Percentiles rank a stretch among this genome's conserved stretches.
Evolutionary conservation across 2,888 invertebrate species (phyloP).

Genomic region (Teleogryllus oceanicus): DNA sequence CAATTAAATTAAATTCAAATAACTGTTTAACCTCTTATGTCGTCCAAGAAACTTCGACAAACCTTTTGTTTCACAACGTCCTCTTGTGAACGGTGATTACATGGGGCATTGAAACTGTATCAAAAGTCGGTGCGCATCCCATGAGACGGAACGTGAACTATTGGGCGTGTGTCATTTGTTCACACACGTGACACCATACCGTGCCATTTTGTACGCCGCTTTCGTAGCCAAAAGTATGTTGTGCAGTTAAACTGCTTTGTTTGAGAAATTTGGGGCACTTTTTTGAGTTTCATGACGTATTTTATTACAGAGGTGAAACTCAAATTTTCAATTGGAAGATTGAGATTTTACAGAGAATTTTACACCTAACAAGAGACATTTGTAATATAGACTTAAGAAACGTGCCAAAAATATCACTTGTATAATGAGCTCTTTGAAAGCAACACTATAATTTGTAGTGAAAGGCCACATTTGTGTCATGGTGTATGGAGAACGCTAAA

Average conservation of each 20-base stretch:
- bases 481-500: neutral
- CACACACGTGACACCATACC: neutral
- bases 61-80: too few relatives aligned
- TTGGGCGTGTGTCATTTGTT: neutral
- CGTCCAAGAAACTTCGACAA: too few relatives aligned
- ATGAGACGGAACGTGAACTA: neutral
- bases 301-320: neutral
- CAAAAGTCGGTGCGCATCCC: neutral
- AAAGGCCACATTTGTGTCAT: too few relatives aligned
- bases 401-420: conserved; percentile 18
- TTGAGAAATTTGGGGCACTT: neutral
- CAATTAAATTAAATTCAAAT: too few relatives aligned
- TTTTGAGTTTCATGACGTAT: neutral
- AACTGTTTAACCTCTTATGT: too few relatives aligned
- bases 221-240: neutral
- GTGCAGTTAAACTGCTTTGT: too few relatives aligned
- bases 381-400: conserved; percentile 3
- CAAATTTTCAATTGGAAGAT: neutral
- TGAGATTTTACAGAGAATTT: neutral
- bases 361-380: neutral
- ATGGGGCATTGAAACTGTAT: too few relatives aligned
- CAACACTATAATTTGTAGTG: too few relatives aligned
- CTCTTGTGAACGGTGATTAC: too few relatives aligned
- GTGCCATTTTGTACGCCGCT: neutral
- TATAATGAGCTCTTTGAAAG: neutral